Conservation (phyloP, 2,113 vertebrate genomes). For the Notothenia rossii region DNA sequence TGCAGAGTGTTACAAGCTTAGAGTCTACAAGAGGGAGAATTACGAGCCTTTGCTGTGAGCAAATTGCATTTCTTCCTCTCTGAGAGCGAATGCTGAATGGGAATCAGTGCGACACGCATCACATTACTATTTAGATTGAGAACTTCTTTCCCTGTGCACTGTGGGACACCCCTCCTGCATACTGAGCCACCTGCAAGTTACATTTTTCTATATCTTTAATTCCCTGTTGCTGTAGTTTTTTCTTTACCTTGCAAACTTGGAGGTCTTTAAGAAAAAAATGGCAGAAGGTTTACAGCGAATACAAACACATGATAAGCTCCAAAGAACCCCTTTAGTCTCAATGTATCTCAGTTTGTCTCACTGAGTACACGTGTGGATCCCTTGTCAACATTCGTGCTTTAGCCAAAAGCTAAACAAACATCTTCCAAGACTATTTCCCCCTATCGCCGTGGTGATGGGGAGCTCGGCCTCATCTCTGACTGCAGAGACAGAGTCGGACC, state of each 20-base stretch:
- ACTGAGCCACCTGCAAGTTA: constrained; percentile 17
- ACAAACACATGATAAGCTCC: constrained; percentile 5
- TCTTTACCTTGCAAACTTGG: too few relatives aligned
- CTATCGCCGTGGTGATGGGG: constrained; percentile 87
- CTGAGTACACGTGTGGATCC: constrained; percentile 24
- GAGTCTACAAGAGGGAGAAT: constrained; percentile 44
- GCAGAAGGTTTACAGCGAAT: constrained; percentile 8
- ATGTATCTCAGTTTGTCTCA: not conserved
- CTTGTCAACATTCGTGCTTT: constrained; percentile 7
- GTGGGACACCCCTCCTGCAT: constrained; percentile 36
- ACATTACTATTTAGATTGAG: constrained; percentile 43
- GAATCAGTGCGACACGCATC: constrained; percentile 14
- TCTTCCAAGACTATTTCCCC: constrained; percentile 21
- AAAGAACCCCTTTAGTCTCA: not conserved
- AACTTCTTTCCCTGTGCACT: constrained; percentile 3
- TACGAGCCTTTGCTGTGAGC: constrained; percentile 39
- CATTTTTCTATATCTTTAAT: constrained; percentile 14
- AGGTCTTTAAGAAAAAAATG: too few relatives aligned
- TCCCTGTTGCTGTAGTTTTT: constrained; percentile 3
- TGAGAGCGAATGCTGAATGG: constrained; percentile 31
- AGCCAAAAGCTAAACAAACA: constrained; percentile 8
- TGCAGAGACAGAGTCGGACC: constrained; percentile 94
- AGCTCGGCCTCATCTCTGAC: constrained; percentile 97
- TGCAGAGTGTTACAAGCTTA: constrained; percentile 46
- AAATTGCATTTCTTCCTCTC: constrained; percentile 36